A percentile compares a stretch with the other conserved stretches of the same genome.
Conservation (phyloP, 2,113 vertebrate species). For the Heterocephalus glaber region DNA sequence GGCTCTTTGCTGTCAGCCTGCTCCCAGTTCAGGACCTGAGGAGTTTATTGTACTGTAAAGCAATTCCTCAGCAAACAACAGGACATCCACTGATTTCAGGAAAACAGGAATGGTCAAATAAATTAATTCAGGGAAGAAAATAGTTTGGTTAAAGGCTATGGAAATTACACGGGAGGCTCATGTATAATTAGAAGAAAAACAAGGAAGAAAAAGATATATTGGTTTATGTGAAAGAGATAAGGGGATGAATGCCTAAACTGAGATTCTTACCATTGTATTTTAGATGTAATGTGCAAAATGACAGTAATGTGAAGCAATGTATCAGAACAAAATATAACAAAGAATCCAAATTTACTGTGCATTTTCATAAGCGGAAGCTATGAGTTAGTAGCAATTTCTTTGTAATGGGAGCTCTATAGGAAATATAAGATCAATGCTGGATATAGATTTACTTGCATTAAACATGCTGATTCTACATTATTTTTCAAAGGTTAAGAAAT, state of each 20-base stretch:
- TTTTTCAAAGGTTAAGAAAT: slow-evolving; percentile 75
- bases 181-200: slow-evolving; percentile 43
- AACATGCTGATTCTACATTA: slow-evolving; percentile 72
- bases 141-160: neutral
- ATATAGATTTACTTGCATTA: slow-evolving; percentile 72
- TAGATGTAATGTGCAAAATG: slow-evolving; percentile 55
- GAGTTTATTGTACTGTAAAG: neutral
- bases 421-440: slow-evolving; percentile 70
- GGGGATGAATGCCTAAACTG: neutral
- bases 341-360: slow-evolving; percentile 49
- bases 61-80: slow-evolving; percentile 42
- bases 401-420: slow-evolving; percentile 66
- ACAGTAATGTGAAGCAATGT: slow-evolving; percentile 54
- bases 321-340: slow-evolving; percentile 58
- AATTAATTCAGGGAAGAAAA: neutral
- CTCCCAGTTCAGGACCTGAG: neutral
- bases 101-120: neutral
- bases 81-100: neutral
- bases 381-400: slow-evolving; percentile 67
- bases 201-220: neutral
- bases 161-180: slow-evolving; percentile 11
- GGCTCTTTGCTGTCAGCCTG: neutral
- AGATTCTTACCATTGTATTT: slow-evolving; percentile 45
- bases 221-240: slow-evolving; percentile 31
- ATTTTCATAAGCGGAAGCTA: slow-evolving; percentile 65